phyloP scores from a whole-genome alignment of 2,797 vertebrate genomes.

The Peromyscus eremicus region DNA sequence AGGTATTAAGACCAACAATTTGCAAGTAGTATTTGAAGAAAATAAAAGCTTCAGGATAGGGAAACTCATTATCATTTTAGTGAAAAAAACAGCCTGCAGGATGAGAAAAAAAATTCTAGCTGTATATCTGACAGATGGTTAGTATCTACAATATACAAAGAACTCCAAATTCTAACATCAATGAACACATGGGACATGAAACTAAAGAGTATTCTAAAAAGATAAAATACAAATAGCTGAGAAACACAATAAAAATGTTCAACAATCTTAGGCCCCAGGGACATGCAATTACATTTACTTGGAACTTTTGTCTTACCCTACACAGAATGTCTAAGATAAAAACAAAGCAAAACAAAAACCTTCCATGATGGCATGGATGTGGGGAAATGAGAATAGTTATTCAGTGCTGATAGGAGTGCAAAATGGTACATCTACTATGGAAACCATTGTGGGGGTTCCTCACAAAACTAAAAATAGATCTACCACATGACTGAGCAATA shows the following conservation, averaged over 20 bases:
- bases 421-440: not conserved
- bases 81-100: not conserved
- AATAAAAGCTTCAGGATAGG: not conserved
- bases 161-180: not conserved
- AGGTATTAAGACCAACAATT: not conserved
- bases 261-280: too few relatives aligned
- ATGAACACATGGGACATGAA: not conserved
- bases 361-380: not conserved
- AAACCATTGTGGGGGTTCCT: not conserved
- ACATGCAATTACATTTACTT: too few relatives aligned
- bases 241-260: too few relatives aligned
- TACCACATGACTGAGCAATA: not conserved
- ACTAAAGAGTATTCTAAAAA: not conserved
- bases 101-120: not conserved
- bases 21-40: not conserved
- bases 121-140: not conserved
- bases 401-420: not conserved
- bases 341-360: not conserved
- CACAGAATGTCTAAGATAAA: not conserved
- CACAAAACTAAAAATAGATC: not conserved
- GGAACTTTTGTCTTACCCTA: not conserved
- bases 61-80: not conserved
- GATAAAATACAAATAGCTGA: too few relatives aligned
- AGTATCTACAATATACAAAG: not conserved
- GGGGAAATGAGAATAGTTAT: not conserved